phyloP scores from a whole-genome alignment of 2,797 vertebrate genomes.

The Sternotherus odoratus region DNA sequence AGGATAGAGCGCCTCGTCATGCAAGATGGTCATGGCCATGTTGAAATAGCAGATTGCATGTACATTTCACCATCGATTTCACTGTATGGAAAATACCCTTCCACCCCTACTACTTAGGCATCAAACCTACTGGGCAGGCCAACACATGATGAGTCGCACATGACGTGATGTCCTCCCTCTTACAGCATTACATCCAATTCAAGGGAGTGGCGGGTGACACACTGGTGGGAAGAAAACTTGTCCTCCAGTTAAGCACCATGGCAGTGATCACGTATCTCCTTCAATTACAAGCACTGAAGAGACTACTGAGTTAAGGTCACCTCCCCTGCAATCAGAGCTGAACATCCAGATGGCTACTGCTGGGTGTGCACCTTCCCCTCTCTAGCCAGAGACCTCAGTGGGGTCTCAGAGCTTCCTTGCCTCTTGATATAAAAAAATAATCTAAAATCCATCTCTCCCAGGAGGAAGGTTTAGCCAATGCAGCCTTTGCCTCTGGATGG shows the following conservation, averaged over 20 bases:
- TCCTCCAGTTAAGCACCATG: background rate
- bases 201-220: background rate
- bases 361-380: background rate
- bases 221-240: background rate
- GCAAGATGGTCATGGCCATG: rapidly evolving
- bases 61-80: background rate
- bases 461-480: background rate
- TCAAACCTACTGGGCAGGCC: background rate
- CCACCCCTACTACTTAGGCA: rapidly evolving
- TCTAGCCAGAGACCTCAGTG: background rate
- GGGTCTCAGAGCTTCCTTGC: background rate
- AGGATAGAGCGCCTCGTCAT: background rate
- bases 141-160: background rate
- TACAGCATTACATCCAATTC: background rate
- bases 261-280: background rate
- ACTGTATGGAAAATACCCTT: background rate
- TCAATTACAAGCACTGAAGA: background rate
- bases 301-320: background rate
- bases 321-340: background rate
- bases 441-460: background rate
- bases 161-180: background rate
- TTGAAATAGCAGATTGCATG: background rate
- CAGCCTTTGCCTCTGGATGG: background rate
- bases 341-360: background rate
- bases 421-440: background rate